A percentile compares a stretch with the other conserved stretches of the same genome.
These are phyloP conservation scores for Dendrolimus houi DNA, from an alignment of 2,888 invertebrate species.

Conservation along the genomic window DNA sequence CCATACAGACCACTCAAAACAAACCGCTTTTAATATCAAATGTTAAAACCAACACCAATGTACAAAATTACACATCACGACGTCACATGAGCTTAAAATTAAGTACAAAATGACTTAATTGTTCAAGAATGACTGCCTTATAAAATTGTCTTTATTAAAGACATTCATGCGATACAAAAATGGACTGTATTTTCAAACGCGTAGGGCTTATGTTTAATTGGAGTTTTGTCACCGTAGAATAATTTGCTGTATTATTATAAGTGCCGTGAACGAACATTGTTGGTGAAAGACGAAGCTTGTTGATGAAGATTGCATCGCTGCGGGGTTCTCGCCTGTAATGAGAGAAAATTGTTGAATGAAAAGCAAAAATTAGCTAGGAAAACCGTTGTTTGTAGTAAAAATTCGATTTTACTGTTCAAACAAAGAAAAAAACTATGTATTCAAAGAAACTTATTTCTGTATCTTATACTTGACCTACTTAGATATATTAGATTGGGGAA, in stretches of 20 bases:
- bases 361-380: no score
- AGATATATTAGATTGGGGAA: no score
- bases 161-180: constrained; percentile 27
- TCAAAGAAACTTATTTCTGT: no score
- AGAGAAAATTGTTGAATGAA: constrained; percentile 11
- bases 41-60: not conserved
- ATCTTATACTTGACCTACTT: no score
- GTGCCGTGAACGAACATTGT: constrained; percentile 35
- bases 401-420: no score
- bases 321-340: constrained; percentile 85
- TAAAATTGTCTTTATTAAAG: not conserved
- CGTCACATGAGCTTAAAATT: not conserved
- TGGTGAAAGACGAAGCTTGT: constrained; percentile 44
- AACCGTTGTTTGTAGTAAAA: no score
- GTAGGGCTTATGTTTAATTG: constrained; percentile 12
- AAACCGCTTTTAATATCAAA: not conserved
- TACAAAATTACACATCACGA: not conserved
- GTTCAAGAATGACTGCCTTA: not conserved
- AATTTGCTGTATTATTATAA: constrained; percentile 33
- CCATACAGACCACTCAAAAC: constrained; percentile 1
- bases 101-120: not conserved
- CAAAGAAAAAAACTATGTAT: no score
- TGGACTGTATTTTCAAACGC: constrained; percentile 13
- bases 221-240: constrained; percentile 57
- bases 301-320: constrained; percentile 85